Conservation (phyloP, 2,888 invertebrate species). For the Tricholauxania praeusta region DNA sequence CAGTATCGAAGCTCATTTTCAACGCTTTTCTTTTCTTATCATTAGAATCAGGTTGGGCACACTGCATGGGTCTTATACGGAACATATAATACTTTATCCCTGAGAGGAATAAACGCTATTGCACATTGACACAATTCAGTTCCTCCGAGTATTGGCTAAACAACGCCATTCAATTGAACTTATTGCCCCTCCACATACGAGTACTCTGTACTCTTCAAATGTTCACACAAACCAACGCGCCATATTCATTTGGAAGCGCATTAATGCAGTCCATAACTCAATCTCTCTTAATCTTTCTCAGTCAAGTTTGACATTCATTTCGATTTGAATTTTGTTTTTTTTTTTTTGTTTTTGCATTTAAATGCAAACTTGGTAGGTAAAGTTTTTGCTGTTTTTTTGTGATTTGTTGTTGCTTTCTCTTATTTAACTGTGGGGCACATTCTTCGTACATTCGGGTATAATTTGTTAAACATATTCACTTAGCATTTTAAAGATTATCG, state of each 20-base stretch:
- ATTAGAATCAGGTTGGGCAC: too few relatives aligned
- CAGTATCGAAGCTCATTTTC: too few relatives aligned
- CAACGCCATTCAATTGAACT: too few relatives aligned
- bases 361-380: neutral
- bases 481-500: constrained; percentile 45
- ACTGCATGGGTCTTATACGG: too few relatives aligned
- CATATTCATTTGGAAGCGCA: constrained; percentile 13
- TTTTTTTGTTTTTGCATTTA: neutral
- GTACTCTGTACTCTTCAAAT: too few relatives aligned
- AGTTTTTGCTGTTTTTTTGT: neutral
- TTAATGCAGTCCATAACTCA: constrained; percentile 34
- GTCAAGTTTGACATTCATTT: constrained; percentile 21
- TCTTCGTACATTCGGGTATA: constrained; percentile 38
- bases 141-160: too few relatives aligned
- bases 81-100: too few relatives aligned
- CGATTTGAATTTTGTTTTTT: constrained; percentile 10
- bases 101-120: too few relatives aligned
- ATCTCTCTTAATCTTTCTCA: constrained; percentile 19
- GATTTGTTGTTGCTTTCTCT: constrained; percentile 1
- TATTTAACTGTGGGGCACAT: neutral
- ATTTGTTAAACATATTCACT: constrained; percentile 54
- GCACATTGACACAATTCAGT: too few relatives aligned
- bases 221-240: too few relatives aligned
- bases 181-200: too few relatives aligned
- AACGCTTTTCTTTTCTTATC: too few relatives aligned